phyloP scores from a whole-genome alignment of 2,888 invertebrate genomes.

The Chymomyza caudatula region DNA sequence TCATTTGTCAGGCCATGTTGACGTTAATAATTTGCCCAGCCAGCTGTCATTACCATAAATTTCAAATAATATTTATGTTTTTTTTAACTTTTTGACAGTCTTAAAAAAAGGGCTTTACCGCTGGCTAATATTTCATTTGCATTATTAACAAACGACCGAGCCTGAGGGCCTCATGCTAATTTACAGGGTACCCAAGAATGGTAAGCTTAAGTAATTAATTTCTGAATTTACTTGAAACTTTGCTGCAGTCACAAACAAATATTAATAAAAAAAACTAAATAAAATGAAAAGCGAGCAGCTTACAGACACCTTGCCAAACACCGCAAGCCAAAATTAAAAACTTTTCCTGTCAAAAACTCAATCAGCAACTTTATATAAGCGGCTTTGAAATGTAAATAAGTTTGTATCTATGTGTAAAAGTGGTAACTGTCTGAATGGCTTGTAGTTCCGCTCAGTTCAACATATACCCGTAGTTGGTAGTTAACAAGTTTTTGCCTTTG shows the following conservation, averaged over 20 bases:
- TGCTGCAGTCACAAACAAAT: background rate
- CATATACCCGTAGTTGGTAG: too few species aligned
- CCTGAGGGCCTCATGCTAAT: background rate
- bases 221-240: background rate
- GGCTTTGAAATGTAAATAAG: background rate
- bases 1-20: slow-evolving; percentile 16
- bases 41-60: slow-evolving; percentile 31
- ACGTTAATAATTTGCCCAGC: background rate
- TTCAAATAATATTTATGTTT: slow-evolving; percentile 17
- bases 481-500: slow-evolving; percentile 28
- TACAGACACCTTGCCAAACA: slow-evolving; percentile 19
- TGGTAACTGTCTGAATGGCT: background rate
- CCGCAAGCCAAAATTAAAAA: background rate
- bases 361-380: slow-evolving; percentile 43
- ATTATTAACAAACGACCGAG: slow-evolving; percentile 11
- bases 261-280: slow-evolving; percentile 19
- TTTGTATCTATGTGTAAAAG: background rate
- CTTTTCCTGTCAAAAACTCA: slow-evolving; percentile 34
- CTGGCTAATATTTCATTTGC: slow-evolving; percentile 26
- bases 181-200: background rate
- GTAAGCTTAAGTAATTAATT: slow-evolving; percentile 39
- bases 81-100: slow-evolving; percentile 2
- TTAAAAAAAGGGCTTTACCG: background rate
- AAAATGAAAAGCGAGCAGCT: slow-evolving; percentile 33
- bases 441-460: slow-evolving; percentile 5